Conservation (phyloP, 2,797 vertebrate genomes). For the Sternotherus odoratus region DNA sequence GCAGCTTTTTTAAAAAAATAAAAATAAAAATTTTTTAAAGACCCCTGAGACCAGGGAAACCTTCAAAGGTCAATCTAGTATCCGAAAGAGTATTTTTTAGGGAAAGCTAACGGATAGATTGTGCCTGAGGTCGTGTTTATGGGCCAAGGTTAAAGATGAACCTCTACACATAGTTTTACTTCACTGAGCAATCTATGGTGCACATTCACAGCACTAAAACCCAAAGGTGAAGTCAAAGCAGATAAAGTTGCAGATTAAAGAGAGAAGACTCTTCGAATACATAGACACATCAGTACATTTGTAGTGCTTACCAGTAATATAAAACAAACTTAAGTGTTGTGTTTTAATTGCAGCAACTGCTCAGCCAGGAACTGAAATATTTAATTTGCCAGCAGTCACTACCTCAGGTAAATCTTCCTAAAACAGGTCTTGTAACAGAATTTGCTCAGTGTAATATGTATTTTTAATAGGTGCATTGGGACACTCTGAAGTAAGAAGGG, state of each 20-base stretch:
- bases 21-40: neutral
- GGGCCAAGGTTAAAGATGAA: neutral
- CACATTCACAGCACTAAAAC: neutral
- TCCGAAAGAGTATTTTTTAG: neutral
- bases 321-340: slow-evolving; percentile 52
- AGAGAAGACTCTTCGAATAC: neutral
- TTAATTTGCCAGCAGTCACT: slow-evolving; percentile 98
- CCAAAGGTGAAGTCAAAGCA: neutral
- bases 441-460: neutral
- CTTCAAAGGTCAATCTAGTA: neutral
- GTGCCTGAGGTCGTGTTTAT: neutral
- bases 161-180: neutral
- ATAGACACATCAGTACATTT: neutral
- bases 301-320: neutral
- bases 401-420: slow-evolving; percentile 88
- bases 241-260: neutral
- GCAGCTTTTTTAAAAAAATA: neutral
- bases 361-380: slow-evolving; percentile 99
- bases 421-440: neutral
- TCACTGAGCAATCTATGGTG: neutral
- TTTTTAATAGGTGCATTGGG: neutral
- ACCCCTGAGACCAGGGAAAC: neutral
- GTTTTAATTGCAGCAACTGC: slow-evolving; percentile 89
- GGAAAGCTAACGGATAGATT: neutral
- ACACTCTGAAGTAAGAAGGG: neutral